Percentiles rank a stretch among this genome's conserved stretches.
These are phyloP conservation scores for Aleiodes alternator DNA, from an alignment of 2,888 invertebrate genomes.

Conservation along the genomic window DNA sequence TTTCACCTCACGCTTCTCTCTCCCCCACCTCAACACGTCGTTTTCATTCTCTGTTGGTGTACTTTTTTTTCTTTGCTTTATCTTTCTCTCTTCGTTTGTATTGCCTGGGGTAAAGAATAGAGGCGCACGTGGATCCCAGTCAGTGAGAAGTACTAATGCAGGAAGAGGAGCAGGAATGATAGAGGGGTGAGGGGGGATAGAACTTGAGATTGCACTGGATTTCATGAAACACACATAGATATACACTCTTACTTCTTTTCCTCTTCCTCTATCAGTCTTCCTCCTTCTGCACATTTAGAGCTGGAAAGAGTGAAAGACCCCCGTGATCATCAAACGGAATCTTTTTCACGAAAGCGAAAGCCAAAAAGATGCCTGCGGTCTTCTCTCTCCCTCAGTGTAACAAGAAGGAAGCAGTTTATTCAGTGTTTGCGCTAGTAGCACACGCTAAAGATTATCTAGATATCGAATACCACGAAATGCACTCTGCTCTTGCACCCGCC, in stretches of 20 bases:
- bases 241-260: conserved; percentile 43
- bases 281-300: conserved; percentile 45
- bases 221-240: conserved; percentile 52
- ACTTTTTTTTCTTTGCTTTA: background rate
- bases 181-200: conserved; percentile 5
- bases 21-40: conserved; percentile 2
- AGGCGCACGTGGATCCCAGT: conserved; percentile 21
- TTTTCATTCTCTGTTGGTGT: background rate
- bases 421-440: conserved; percentile 42
- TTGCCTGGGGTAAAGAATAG: conserved; percentile 3
- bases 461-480: conserved; percentile 75
- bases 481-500: conserved; percentile 64
- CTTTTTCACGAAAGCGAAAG: conserved; percentile 65
- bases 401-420: conserved; percentile 44
- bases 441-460: conserved; percentile 71
- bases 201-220: conserved; percentile 43
- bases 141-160: background rate
- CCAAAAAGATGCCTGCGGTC: conserved; percentile 53
- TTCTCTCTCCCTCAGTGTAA: conserved; percentile 26
- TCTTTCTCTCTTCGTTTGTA: background rate
- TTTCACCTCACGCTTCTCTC: conserved; percentile 39
- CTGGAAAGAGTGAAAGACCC: conserved; percentile 37
- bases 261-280: conserved; percentile 49
- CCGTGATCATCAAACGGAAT: conserved; percentile 49
- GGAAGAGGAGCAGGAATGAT: conserved; percentile 16